Conservation (phyloP, 2,797 vertebrate genomes). For the Erethizon dorsatum region DNA sequence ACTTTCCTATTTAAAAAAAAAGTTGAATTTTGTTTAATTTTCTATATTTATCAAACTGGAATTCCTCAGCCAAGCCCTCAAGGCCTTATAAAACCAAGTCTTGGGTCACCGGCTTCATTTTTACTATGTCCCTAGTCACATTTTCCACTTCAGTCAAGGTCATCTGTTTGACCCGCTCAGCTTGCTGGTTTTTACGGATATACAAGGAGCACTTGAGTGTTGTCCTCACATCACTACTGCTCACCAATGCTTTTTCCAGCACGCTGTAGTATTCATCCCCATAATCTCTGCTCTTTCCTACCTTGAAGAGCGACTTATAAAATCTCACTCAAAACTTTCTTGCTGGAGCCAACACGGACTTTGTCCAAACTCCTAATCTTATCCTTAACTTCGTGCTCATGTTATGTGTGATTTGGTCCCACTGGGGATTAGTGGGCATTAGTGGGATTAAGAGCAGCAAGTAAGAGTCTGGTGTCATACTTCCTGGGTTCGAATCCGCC, state of each 20-base stretch:
- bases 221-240: background rate
- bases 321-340: background rate
- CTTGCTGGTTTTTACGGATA: background rate
- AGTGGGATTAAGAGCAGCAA: too few species aligned
- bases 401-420: background rate
- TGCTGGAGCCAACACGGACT: background rate
- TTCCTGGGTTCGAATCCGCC: background rate
- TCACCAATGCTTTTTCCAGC: background rate
- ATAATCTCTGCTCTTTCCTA: background rate
- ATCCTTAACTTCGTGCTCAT: background rate
- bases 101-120: background rate
- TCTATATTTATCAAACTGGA: conserved; percentile 61
- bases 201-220: background rate
- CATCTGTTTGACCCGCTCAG: background rate
- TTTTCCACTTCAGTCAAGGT: conserved; percentile 30
- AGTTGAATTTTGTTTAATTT: conserved; percentile 30
- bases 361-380: background rate
- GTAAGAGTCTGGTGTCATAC: background rate
- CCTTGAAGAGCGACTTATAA: background rate
- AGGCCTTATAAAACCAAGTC: background rate
- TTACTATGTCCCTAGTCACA: background rate
- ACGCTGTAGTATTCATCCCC: fast-evolving
- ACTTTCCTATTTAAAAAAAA: conserved; percentile 3
- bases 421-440: too few species aligned
- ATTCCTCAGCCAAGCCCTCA: conserved; percentile 51